Percentiles rank a stretch among this genome's conserved stretches.
These are phyloP conservation scores for Plestiodon gilberti DNA, from an alignment of 2,113 vertebrate genomes.

Conservation along the genomic window DNA sequence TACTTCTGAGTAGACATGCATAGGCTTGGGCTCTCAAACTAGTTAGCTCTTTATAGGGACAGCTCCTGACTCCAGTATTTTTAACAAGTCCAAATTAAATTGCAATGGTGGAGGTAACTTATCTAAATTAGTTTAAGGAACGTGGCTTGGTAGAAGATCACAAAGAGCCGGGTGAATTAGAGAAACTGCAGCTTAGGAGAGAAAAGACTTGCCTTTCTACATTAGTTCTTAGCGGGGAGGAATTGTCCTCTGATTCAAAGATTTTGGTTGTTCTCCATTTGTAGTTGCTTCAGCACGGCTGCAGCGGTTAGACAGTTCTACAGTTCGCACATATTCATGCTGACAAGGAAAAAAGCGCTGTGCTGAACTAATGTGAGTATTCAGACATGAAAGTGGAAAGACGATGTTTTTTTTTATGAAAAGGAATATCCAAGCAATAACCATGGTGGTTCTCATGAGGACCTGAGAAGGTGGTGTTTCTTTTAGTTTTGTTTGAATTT, in stretches of 20 bases:
- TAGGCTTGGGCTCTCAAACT: too few species aligned
- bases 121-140: constrained; percentile 9
- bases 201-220: constrained; percentile 31
- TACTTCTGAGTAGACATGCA: too few species aligned
- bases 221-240: neutral
- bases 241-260: constrained; percentile 54
- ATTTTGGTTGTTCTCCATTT: constrained; percentile 77
- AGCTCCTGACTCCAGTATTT: too few species aligned
- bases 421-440: constrained; percentile 6
- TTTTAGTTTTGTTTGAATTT: neutral
- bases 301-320: constrained; percentile 98
- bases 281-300: constrained; percentile 90
- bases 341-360: constrained; percentile 87
- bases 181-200: neutral
- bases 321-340: constrained; percentile 99
- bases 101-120: neutral
- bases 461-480: neutral
- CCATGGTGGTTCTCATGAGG: neutral
- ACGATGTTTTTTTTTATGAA: neutral
- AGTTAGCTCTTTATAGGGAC: too few species aligned
- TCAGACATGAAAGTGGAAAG: constrained; percentile 4
- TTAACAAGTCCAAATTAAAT: neutral
- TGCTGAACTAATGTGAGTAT: constrained; percentile 88
- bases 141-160: neutral
- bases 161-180: constrained; percentile 5